Evolutionary conservation across 2,888 invertebrate species (phyloP), one percentile per base, ranked within the genome.

Genomic region (Hyposoter didymator): DNA sequence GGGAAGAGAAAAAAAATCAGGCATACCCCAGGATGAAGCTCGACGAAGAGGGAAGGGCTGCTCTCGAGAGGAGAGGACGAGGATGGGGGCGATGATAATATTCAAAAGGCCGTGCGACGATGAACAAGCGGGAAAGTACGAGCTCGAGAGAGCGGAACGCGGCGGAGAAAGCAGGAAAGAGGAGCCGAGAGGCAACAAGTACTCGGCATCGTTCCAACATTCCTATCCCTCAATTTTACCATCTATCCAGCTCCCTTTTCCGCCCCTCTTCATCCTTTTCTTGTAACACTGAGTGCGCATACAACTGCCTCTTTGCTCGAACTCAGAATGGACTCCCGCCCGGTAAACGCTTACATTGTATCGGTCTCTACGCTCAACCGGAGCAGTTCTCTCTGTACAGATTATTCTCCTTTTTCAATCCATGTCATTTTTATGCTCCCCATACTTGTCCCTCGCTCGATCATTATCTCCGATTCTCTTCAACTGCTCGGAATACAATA

Each of bases 161-260:
- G n/a, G n/a, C n/a, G 55, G 55, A 49, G 70, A 75, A n/a, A 19
- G 39, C 39, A 39, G 39, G n/a, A 66, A 17, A 39, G n/a, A 39
- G 17, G 62, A 79, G 67, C 85, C 78, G 78, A 87, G 87, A 87
- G 89, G 88, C 88, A 89, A 89, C 89, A 89, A 89, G 89, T 89
- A 88, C 88, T 87, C 85, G 88, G 88, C 86, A 88, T 84, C 69
- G 87, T 87, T 88, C 88, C 86, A 89, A 88, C 88, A 80, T 88
- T 86, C 78, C 79, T 74, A 45, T 74, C 43, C 22, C 67, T 81
- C 64, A 84, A 88, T 88, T 89, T 87, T 73, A 78, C 87, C 76
- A 85, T 75, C 19, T 12, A 62, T 28, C 49, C 73, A 74, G 82
- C 79, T 82, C 49, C 59, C 66, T 82, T 70, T 78, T 75, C 84